Evolutionary conservation across 2,888 invertebrate species (phyloP), one percentile per base, ranked within the genome.

Genomic region (Deilephila porcellus): DNA sequence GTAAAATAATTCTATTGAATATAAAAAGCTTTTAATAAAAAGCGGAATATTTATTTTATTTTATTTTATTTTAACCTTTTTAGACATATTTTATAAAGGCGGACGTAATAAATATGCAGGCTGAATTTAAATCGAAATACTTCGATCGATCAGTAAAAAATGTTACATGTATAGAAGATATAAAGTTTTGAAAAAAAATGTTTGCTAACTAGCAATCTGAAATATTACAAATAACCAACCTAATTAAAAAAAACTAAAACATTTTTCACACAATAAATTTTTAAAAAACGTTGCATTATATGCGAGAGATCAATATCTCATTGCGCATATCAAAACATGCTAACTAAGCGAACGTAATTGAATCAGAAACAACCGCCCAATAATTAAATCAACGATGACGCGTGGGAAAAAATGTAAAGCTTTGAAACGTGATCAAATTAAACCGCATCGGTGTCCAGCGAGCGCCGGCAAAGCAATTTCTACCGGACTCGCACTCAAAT

Each of bases 361-460:
- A 67, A 52, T 67, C 25, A 14, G 45, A 64, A 37, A 52, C 52
- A 67, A 52, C 67, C 25, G 67, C 17, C 45, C 52, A 67, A 67
- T 67, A 73, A 73, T 73, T 70, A 73, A 67, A 67, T 67, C 67
- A 52, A 64, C 37, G 52, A 34, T 73, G 52, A 71, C 64, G 63
- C 60, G 62, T 74, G 71, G 56, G 75, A 76, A 78, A 73, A 75
- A 81, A 52, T 17, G 67, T 67, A 74, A 76, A 73, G 63, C 76
- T 77, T 77, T 73, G 59, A 76, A 75, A 75, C 77, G 63, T 79
- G 76, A 82, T 81, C 77, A 80, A 83, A 85, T 84, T 80, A 82
- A 84, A 80, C 76, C 80, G 73, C 79, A 82, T 81, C 76, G 80
- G 74, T 82, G 75, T 78, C 77, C 78, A 75, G 71, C 72, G 34